A percentile compares a stretch with the other conserved stretches of the same genome.
These are phyloP conservation scores for Drosophila antonietae DNA, from an alignment of 2,888 invertebrate species.

Conservation along the genomic window DNA sequence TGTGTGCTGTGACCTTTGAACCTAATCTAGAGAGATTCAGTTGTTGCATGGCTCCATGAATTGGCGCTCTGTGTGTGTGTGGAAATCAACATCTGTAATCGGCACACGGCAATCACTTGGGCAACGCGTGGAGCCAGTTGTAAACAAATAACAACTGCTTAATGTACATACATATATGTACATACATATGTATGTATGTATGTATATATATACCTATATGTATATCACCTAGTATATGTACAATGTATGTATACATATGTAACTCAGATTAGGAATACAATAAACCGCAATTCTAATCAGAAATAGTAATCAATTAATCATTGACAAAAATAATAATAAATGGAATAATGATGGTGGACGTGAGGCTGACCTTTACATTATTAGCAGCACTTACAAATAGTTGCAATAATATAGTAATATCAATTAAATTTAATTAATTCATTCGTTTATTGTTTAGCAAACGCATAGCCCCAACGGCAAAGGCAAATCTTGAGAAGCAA, in stretches of 20 bases:
- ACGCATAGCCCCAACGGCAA: neutral
- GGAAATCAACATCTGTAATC: constrained; percentile 51
- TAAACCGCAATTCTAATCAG: constrained; percentile 57
- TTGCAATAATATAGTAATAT: constrained; percentile 54
- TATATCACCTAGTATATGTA: neutral
- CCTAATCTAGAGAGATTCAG: constrained; percentile 37
- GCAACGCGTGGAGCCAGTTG: constrained; percentile 58
- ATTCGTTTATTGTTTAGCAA: constrained; percentile 6
- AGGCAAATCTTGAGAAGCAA: neutral
- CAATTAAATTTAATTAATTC: constrained; percentile 61
- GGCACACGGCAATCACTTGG: constrained; percentile 70
- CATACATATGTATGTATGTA: neutral
- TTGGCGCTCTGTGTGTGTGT: constrained; percentile 24
- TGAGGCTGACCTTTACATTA: constrained; percentile 50
- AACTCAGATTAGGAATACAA: constrained; percentile 53
- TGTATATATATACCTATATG: neutral
- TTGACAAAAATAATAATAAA: constrained; percentile 48
- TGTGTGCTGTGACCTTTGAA: constrained; percentile 48
- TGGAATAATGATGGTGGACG: constrained; percentile 2
- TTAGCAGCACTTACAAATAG: constrained; percentile 47
- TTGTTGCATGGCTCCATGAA: constrained; percentile 39
- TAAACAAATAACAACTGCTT: constrained; percentile 51
- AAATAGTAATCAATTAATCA: constrained; percentile 64
- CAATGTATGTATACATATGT: neutral
- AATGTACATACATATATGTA: neutral